Evolutionary conservation across 2,113 vertebrate genomes (phyloP), one percentile per base, ranked within the genome.

Genomic region (Anhinga anhinga): DNA sequence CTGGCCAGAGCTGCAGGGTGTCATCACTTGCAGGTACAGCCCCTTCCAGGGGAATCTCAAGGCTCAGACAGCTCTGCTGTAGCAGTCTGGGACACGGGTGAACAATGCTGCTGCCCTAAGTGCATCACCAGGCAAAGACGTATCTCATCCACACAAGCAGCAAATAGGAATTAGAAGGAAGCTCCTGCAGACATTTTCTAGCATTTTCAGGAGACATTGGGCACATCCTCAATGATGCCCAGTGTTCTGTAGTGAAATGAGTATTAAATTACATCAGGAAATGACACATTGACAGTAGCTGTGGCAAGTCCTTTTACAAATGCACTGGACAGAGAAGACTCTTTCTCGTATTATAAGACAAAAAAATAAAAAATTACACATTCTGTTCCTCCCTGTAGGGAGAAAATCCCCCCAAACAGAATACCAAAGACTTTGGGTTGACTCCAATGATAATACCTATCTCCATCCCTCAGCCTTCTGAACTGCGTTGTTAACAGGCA

Each of bases 391-490:
- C 56, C 22, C 22, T 8, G 5, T 7, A 86, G 59, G 52, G 19
- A 32, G 16, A 4, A 91, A 76, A 65, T 20, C 6, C 59, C 15
- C 15, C 34, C 16, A 45, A 40, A 38, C 3, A 53, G 36, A 82
- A 93, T 2, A 47, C 2, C 4, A 36, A 81, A 83, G 63, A 27
- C 18, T 27, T 25, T 42, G 36, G 34, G 47, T 63, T 86, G 34
- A 74, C 26, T 55, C 26, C 0, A 1, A 2, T 59, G 32, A 13
- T 6, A 52, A 30, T 98, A 98, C 98, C 98, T 98, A 15, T 98
- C 98, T 97, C 98, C 98, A 97, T 98, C 97, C 55, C 98, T 95
- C 74, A 98, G 95, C 86, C 97, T 97, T 92, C 95, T 93, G 86
- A 98, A 98, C 88, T 98, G 98, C 1, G 97, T 97, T 0, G 89